Conservation (phyloP, 2,797 vertebrate species). For the Pangasius mekongensis region DNA sequence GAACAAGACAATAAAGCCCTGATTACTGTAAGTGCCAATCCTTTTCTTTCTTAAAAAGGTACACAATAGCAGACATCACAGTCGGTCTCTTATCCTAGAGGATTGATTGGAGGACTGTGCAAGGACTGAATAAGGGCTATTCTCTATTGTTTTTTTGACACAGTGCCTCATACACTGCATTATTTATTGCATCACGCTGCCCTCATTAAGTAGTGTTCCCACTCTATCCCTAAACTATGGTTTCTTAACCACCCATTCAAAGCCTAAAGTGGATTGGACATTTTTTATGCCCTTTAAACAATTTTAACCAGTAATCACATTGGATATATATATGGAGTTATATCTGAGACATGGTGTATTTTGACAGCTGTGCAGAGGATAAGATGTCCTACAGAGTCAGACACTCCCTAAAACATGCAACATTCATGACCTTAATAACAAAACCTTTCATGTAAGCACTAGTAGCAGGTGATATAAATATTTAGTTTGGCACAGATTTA, state of each 20-base stretch:
- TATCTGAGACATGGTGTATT: constrained; percentile 45
- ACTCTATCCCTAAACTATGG: constrained; percentile 42
- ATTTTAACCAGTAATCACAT: neutral
- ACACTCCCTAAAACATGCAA: constrained; percentile 29
- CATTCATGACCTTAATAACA: constrained; percentile 14
- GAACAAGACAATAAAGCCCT: neutral
- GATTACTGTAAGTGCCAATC: neutral
- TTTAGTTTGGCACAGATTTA: constrained; percentile 3
- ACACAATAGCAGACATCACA: constrained; percentile 46
- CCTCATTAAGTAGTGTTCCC: constrained; percentile 53
- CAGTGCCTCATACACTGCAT: constrained; percentile 57
- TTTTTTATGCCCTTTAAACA: constrained; percentile 32
- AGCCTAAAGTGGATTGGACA: constrained; percentile 38
- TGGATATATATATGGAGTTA: constrained; percentile 1
- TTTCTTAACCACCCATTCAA: constrained; percentile 45
- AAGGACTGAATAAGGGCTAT: constrained; percentile 57
- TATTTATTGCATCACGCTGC: constrained; percentile 59
- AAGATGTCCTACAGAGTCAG: constrained; percentile 31
- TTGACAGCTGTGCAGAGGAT: constrained; percentile 47
- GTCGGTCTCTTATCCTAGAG: constrained; percentile 42
- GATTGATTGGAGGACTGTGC: constrained; percentile 54
- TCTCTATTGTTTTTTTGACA: constrained; percentile 57
- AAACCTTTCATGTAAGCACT: neutral
- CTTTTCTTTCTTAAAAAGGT: constrained; percentile 5
- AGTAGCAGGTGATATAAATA: constrained; percentile 10